Evolutionary conservation across 2,113 vertebrate genomes (phyloP).

Genomic region (Melierax canorus): DNA sequence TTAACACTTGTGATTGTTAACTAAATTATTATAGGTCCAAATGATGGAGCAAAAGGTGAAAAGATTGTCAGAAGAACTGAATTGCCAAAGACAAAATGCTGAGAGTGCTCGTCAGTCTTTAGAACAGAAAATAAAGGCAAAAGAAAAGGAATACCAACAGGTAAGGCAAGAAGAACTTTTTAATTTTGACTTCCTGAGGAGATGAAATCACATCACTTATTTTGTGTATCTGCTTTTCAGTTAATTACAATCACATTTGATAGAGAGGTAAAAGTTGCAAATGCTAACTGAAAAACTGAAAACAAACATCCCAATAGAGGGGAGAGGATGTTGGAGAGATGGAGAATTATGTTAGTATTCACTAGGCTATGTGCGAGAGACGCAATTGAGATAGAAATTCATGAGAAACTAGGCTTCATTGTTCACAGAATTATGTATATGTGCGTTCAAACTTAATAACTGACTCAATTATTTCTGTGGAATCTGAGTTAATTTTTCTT

Average conservation of each 20-base stretch:
- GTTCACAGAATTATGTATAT: background rate
- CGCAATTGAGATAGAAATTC: background rate
- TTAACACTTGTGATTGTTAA: background rate
- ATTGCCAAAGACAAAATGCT: constrained; percentile 88
- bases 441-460: background rate
- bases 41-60: constrained; percentile 85
- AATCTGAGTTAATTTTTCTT: background rate
- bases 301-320: background rate
- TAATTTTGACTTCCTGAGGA: background rate
- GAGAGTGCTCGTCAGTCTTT: constrained; percentile 78
- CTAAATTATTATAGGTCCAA: constrained; percentile 69
- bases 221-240: background rate
- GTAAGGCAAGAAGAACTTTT: constrained; percentile 49
- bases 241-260: background rate
- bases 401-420: background rate
- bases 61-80: constrained; percentile 86
- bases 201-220: background rate
- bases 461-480: background rate
- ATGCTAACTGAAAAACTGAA: background rate
- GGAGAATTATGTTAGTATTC: background rate
- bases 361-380: background rate
- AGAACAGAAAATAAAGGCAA: constrained; percentile 89
- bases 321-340: background rate
- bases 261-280: background rate
- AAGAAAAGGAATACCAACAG: constrained; percentile 86